Evolutionary conservation across 2,888 invertebrate genomes (phyloP).

Genomic region (Corythucha ciliata): DNA sequence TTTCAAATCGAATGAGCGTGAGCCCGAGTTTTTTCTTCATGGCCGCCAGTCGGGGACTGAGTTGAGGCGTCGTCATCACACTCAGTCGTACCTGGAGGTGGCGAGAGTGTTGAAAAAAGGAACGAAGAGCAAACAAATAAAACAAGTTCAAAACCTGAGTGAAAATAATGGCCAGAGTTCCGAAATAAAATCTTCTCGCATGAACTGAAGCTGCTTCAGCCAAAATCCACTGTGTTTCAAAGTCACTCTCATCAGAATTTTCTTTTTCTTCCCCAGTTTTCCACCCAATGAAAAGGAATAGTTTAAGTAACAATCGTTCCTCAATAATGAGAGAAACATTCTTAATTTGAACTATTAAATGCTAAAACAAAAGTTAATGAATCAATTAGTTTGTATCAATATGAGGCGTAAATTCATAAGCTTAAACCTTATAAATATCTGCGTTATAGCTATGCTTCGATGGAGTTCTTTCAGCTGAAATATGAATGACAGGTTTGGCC

Average conservation of each 20-base stretch:
- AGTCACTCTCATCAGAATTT: conserved; percentile 62
- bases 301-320: conserved; percentile 68
- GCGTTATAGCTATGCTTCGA: conserved; percentile 56
- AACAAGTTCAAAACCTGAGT: conserved; percentile 52
- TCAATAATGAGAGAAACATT: conserved; percentile 80
- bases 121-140: not conserved
- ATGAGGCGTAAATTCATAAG: not conserved
- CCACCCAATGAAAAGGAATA: conserved; percentile 46
- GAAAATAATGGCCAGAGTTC: conserved; percentile 65
- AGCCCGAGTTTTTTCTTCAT: conserved; percentile 80
- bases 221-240: conserved; percentile 68
- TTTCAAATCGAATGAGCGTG: conserved; percentile 90
- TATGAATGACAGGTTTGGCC: conserved; percentile 61
- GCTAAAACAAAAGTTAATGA: conserved; percentile 43
- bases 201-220: conserved; percentile 71
- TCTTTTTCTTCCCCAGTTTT: conserved; percentile 48
- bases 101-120: not conserved
- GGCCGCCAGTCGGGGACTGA: conserved; percentile 62
- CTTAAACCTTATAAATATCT: conserved; percentile 65
- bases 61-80: conserved; percentile 77
- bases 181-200: conserved; percentile 79
- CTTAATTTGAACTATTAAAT: conserved; percentile 69
- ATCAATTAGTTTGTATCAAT: conserved; percentile 9
- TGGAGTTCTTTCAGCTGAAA: conserved; percentile 67
- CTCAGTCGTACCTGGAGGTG: conserved; percentile 72